Evolutionary conservation across 2,888 invertebrate species (phyloP).

Genomic region (Hirtodrosophila histrioides): DNA sequence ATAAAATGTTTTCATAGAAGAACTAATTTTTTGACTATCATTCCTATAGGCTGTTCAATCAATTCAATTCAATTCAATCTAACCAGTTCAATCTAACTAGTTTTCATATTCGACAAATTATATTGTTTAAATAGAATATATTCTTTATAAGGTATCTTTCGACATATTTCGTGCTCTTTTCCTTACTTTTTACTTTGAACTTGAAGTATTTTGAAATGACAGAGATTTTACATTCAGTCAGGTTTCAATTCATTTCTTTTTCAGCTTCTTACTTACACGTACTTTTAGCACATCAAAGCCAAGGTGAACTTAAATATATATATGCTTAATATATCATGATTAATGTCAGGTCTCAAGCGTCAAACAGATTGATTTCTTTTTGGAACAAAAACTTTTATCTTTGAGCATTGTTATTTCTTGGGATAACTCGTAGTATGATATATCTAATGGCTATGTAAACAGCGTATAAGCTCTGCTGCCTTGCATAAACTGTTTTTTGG

Average conservation of each 20-base stretch:
- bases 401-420: slow-evolving; percentile 29
- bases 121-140: too few relatives aligned
- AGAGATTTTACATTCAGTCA: too few relatives aligned
- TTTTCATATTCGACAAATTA: too few relatives aligned
- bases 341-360: slow-evolving; percentile 24
- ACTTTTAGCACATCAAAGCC: slow-evolving; percentile 2
- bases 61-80: too few relatives aligned
- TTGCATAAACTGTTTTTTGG: slow-evolving; percentile 20
- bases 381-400: slow-evolving; percentile 36
- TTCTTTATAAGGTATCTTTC: too few relatives aligned
- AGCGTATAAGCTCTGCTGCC: slow-evolving; percentile 42
- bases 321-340: slow-evolving; percentile 31
- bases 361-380: slow-evolving; percentile 32
- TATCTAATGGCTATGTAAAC: slow-evolving; percentile 64
- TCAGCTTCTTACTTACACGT: background rate
- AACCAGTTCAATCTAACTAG: too few relatives aligned
- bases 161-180: too few relatives aligned
- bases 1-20: too few relatives aligned
- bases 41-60: too few relatives aligned
- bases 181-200: too few relatives aligned
- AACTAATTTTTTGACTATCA: too few relatives aligned
- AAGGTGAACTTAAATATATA: slow-evolving; percentile 25
- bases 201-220: too few relatives aligned
- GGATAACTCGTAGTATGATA: slow-evolving; percentile 43
- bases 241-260: background rate